Conservation (phyloP, 2,797 vertebrate genomes). For the Clarias fuscus region DNA sequence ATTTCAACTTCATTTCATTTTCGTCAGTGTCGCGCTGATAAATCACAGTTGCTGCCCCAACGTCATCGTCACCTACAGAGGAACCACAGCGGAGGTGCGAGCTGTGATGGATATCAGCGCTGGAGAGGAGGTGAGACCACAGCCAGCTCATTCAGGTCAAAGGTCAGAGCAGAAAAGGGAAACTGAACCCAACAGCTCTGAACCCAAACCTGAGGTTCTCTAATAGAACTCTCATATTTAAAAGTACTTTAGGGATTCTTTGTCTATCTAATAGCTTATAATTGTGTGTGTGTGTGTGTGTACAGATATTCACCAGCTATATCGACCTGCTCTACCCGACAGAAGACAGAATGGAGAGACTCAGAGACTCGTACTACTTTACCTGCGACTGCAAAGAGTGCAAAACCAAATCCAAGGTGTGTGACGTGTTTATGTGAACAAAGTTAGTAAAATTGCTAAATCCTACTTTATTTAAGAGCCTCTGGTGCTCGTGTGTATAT, state of each 20-base stretch:
- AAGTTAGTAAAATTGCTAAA: no score
- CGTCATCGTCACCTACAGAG: conserved; percentile 92
- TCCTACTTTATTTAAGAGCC: not conserved
- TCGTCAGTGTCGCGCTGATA: conserved; percentile 85
- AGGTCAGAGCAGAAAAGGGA: not conserved
- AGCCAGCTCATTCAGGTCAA: not conserved
- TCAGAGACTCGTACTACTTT: conserved; percentile 90
- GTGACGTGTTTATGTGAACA: conserved; percentile 18
- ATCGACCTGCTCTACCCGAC: conserved; percentile 95
- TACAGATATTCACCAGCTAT: conserved; percentile 92
- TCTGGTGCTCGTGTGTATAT: not conserved
- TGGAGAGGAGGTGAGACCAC: conserved; percentile 87
- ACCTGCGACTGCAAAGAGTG: conserved; percentile 89
- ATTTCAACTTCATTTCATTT: conserved; percentile 1
- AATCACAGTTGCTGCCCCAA: conserved; percentile 97
- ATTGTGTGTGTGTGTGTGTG: conserved; percentile 26
- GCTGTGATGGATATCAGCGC: conserved; percentile 85
- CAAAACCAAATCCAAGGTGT: conserved; percentile 81
- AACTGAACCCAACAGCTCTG: not conserved
- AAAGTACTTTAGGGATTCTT: not conserved
- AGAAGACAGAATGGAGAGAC: conserved; percentile 86
- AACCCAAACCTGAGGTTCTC: not conserved
- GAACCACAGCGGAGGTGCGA: conserved; percentile 86
- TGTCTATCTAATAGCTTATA: not conserved
- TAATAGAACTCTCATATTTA: not conserved